Conservation (phyloP, 2,888 invertebrate genomes). For the Pseudeuparius sepicola region DNA sequence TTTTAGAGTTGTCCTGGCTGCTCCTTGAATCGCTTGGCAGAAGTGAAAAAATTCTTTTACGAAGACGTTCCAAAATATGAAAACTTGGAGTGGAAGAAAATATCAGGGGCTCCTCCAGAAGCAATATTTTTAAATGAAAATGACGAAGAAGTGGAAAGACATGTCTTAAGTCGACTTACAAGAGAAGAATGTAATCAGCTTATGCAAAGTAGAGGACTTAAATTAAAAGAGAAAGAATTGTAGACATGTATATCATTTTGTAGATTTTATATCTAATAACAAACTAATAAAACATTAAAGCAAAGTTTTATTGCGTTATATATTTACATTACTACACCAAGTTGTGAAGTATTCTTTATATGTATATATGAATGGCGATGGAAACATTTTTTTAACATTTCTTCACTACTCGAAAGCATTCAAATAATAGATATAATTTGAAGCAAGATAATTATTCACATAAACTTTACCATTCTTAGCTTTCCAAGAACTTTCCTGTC, state of each 20-base stretch:
- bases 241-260: conserved; percentile 1
- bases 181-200: conserved; percentile 60
- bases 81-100: conserved; percentile 53
- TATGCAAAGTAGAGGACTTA: conserved; percentile 50
- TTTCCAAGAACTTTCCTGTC: no score
- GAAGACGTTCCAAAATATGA: conserved; percentile 57
- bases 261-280: no score
- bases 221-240: conserved; percentile 23
- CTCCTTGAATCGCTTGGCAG: conserved; percentile 52
- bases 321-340: no score
- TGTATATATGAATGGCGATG: no score
- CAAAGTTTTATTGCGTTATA: no score
- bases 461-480: no score
- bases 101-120: conserved; percentile 56
- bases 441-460: no score
- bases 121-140: conserved; percentile 47
- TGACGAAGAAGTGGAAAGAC: conserved; percentile 53
- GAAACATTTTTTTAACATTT: no score
- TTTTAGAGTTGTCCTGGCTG: conserved; percentile 61
- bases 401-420: no score
- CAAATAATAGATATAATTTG: no score
- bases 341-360: no score
- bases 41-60: conserved; percentile 56
- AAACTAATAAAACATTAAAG: no score
- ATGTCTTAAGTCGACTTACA: conserved; percentile 46